These are phyloP conservation scores for Harpalus rufipes DNA, from an alignment of 2,888 invertebrate species.

Conservation along the genomic window DNA sequence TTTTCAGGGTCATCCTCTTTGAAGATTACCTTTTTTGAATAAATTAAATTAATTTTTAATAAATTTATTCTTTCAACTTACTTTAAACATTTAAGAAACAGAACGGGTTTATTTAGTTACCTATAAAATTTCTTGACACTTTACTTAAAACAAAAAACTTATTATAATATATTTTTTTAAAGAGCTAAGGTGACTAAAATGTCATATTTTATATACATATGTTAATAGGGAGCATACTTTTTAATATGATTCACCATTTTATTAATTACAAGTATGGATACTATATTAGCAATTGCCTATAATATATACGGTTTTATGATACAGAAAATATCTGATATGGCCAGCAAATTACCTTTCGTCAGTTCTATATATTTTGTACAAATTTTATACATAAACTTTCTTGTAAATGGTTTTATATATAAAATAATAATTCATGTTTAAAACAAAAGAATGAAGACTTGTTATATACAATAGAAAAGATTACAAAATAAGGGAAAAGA, in stretches of 20 bases:
- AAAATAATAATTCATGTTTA: too few species aligned
- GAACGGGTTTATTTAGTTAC: conserved; percentile 40
- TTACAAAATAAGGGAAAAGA: too few species aligned
- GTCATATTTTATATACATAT: conserved; percentile 24
- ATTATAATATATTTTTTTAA: conserved; percentile 47
- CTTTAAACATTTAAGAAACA: not conserved
- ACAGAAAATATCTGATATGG: too few species aligned
- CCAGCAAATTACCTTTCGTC: too few species aligned
- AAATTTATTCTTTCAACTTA: conserved; percentile 21
- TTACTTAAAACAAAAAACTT: conserved; percentile 37
- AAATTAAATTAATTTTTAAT: conserved; percentile 61
- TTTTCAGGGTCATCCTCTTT: conserved; percentile 56
- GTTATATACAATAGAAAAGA: too few species aligned
- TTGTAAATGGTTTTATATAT: too few species aligned
- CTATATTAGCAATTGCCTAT: too few species aligned
- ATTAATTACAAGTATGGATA: not conserved
- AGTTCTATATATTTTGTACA: too few species aligned
- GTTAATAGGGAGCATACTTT: not conserved
- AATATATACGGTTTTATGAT: too few species aligned
- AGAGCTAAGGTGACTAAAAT: conserved; percentile 14
- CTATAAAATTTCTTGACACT: conserved; percentile 28
- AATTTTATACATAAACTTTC: too few species aligned
- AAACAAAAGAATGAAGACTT: too few species aligned
- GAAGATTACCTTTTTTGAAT: conserved; percentile 54
- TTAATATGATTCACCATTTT: not conserved